phyloP scores from a whole-genome alignment of 2,113 vertebrate species.

The Tursiops truncatus region DNA sequence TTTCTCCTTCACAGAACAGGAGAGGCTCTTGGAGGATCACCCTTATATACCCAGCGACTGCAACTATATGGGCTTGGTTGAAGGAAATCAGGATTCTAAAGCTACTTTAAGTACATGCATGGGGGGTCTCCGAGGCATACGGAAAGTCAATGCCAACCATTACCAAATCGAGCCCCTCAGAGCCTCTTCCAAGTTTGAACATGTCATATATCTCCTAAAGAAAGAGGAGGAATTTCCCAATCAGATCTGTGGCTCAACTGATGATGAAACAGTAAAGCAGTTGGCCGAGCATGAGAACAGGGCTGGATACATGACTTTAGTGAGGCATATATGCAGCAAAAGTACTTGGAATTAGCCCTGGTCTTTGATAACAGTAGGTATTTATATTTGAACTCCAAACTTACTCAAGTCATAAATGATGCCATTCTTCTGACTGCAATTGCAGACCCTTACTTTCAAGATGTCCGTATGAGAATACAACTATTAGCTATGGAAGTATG shows the following conservation, averaged over 20 bases:
- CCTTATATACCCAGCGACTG: conserved; percentile 5
- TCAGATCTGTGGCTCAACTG: neutral
- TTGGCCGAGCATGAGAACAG: accelerated
- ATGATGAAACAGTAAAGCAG: accelerated
- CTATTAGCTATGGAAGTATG: conserved; percentile 62
- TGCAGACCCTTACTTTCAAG: neutral
- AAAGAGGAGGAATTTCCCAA: neutral
- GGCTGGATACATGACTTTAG: neutral
- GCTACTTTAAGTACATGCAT: conserved; percentile 36
- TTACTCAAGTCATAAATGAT: neutral
- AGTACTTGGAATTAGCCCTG: conserved; percentile 13
- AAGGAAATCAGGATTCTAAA: neutral
- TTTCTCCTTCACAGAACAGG: conserved; percentile 47
- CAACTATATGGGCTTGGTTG: neutral
- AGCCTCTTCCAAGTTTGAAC: conserved; percentile 19
- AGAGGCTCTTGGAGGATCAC: conserved; percentile 34
- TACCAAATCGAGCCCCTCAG: conserved; percentile 56
- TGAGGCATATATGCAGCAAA: neutral
- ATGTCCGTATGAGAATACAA: neutral
- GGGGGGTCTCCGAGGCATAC: conserved; percentile 26
- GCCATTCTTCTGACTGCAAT: conserved; percentile 29
- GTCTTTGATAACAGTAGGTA: neutral
- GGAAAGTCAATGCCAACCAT: neutral
- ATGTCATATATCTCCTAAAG: neutral
- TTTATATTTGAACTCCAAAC: neutral